Base-by-base conservation (phyloP, 2,113 vertebrate species). In the Ailurus styani region DNA sequence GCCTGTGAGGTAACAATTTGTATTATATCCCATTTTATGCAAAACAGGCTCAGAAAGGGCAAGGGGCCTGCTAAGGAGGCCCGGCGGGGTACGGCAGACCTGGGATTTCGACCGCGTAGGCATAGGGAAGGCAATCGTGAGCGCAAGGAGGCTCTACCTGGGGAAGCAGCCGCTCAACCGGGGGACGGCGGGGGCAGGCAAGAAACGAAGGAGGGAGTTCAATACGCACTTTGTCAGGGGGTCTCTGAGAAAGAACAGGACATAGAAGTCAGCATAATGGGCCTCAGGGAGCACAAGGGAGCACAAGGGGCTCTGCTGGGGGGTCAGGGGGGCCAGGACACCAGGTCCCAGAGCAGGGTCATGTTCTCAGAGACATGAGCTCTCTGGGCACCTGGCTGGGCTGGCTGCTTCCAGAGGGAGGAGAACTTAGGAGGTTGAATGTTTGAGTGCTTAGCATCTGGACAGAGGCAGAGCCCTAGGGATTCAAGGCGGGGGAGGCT, bases 21-120 rank as follows among this genome's bases (percentile, higher is more conserved):
- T 31, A 13, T 3, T 29, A 27, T 8, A 15, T 20, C 37, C 45
- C 6, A 29, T n/a, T 47, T 94, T 20, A 52, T 9, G 29, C 45
- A 87, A 68, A 81, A 75, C 42, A 79, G 62, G 54, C 42, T 93
- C 90, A 57, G 55, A 81, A 87, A 90, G 14, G 52, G 27, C 75
- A 87, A 87, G 37, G 14, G 20, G 20, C 83, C 89, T 40, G 42
- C n/a, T 52, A 54, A 45, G 54, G 21, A 81, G 93, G 55, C 68
- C 64, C 20, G 29, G 81, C 20, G 27, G 66, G 42, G 11, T 18
- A 3, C 0, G 0, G 25, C 18, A 2, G 64, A 55, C 34, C 55
- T 2, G 64, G 37, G 73, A 73, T 37, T 7, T 40, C 45, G 21
- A 9, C 66, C 3, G 6, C 31, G 31, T 3, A 31, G 72, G 62